Conservation (phyloP, 2,888 invertebrate genomes). For the Tyria jacobaeae region DNA sequence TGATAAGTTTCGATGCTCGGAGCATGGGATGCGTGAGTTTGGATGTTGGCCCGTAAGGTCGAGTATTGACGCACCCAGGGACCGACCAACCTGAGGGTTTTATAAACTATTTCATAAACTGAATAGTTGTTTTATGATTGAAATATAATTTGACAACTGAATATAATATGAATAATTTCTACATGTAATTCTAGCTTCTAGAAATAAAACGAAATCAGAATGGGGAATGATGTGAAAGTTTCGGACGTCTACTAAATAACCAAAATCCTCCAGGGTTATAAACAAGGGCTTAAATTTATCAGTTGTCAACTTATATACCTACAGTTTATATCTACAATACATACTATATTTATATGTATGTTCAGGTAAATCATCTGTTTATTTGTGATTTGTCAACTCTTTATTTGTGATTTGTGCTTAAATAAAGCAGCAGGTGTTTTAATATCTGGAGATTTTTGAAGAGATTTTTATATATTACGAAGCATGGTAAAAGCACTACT, state of each 20-base stretch:
- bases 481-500: slow-evolving; percentile 37
- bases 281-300: too few relatives aligned
- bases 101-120: not conserved
- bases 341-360: not conserved
- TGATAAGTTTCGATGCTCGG: slow-evolving; percentile 91
- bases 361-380: not conserved
- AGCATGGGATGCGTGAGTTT: slow-evolving; percentile 92
- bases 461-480: slow-evolving; percentile 50
- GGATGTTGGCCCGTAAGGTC: slow-evolving; percentile 94
- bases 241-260: too few relatives aligned
- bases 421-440: slow-evolving; percentile 27
- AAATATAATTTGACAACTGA: not conserved
- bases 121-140: not conserved
- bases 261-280: too few relatives aligned
- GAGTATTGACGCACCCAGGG: slow-evolving; percentile 93
- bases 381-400: not conserved
- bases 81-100: slow-evolving; percentile 90
- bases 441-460: slow-evolving; percentile 73
- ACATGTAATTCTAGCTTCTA: too few relatives aligned
- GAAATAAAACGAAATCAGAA: too few relatives aligned
- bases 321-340: not conserved
- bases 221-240: too few relatives aligned
- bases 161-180: too few relatives aligned
- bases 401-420: slow-evolving; percentile 2
- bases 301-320: not conserved